Conservation (phyloP, 2,113 vertebrate genomes). For the Archilochus colubris region DNA sequence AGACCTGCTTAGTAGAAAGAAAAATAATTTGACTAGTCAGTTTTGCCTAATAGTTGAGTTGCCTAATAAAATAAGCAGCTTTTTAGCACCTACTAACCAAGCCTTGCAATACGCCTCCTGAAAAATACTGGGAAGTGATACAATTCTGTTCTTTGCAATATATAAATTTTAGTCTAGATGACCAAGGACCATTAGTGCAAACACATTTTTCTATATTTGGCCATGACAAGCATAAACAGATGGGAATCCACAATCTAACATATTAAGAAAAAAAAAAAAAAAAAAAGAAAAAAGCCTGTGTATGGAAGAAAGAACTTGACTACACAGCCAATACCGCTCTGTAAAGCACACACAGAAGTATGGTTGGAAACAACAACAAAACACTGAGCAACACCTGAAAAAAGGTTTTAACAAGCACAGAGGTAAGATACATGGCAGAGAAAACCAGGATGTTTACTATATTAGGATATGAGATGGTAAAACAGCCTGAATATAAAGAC, state of each 20-base stretch:
- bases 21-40: neutral
- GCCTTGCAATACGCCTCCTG: neutral
- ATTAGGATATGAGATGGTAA: neutral
- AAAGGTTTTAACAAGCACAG: neutral
- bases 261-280: neutral
- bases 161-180: neutral
- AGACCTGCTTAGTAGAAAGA: neutral
- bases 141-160: neutral
- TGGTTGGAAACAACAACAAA: neutral
- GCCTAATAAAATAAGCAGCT: neutral
- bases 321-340: neutral
- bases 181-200: conserved; percentile 17
- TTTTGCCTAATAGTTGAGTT: neutral
- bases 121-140: neutral
- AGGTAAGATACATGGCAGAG: neutral
- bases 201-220: conserved; percentile 51
- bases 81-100: neutral
- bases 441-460: neutral
- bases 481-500: neutral
- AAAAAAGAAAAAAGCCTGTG: neutral
- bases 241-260: neutral
- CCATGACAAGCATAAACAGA: conserved; percentile 41
- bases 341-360: neutral
- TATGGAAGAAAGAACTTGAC: neutral
- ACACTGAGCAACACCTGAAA: neutral